phyloP scores from a whole-genome alignment of 1,140 invertebrate species.

The Musca domestica region DNA sequence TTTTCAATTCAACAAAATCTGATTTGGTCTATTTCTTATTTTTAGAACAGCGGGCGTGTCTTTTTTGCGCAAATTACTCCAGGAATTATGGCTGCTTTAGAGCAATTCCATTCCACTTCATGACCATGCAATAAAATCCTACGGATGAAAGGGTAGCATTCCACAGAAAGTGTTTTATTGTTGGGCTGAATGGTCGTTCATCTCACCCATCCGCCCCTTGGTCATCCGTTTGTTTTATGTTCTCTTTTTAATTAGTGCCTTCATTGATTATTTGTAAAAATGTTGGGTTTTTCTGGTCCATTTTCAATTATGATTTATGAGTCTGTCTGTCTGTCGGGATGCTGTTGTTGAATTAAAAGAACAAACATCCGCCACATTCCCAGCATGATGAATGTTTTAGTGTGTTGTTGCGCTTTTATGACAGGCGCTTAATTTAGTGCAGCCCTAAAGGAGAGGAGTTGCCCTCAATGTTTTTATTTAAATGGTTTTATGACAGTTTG shows the following conservation, averaged over 20 bases:
- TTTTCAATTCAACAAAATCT: neutral
- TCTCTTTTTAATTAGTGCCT: slow-evolving; percentile 5
- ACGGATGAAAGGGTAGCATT: neutral
- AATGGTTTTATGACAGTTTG: slow-evolving; percentile 9
- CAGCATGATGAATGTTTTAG: neutral
- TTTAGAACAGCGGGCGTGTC: neutral
- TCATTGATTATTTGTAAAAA: slow-evolving; percentile 11
- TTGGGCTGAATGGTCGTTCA: neutral
- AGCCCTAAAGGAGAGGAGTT: neutral
- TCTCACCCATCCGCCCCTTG: too few species aligned
- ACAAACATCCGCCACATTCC: neutral
- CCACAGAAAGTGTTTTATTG: neutral
- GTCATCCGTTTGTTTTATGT: neutral
- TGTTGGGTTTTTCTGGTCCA: neutral
- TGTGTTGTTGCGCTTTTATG: slow-evolving; percentile 1
- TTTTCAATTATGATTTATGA: slow-evolving; percentile 15
- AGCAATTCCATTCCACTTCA: too few species aligned
- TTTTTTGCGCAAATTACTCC: neutral
- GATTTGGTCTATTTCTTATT: too few species aligned
- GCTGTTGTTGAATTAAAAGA: too few species aligned
- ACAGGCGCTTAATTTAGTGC: slow-evolving; percentile 6
- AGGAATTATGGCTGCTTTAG: neutral
- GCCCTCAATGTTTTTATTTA: slow-evolving; percentile 1
- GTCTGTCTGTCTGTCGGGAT: neutral
- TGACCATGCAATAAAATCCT: too few species aligned